Base-by-base conservation (phyloP, 2,888 invertebrate species). In the Pandemis corylana region DNA sequence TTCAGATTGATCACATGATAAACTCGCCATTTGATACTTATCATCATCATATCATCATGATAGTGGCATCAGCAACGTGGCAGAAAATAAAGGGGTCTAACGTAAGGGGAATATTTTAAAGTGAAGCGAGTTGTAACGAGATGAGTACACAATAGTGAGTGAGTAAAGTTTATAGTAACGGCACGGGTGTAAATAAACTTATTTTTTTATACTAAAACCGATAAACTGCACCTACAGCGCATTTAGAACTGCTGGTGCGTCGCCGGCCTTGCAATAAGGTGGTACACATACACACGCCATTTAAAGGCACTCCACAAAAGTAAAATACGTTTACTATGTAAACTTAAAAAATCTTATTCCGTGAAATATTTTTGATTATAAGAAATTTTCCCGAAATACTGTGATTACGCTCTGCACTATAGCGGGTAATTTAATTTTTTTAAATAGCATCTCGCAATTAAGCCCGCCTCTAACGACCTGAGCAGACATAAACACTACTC, bases 391-490 rank as follows among this genome's bases (percentile, higher is more conserved):
- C 70, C 42, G 42, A 63, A 64, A 53, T 49, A 13, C 20, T 13
- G 64, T 13, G 13, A 6, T 28, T 49, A 49, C 59, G 28, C 28
- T 28, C 1, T 10, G 10, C 28, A n/a, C 10, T 20, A 62, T 13
- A 53, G 51, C 49, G 6, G 28, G 44, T 15, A 36, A n/a, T 44
- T 46, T 56, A 10, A 44, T 53, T 13, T 53, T 13, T 42, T 71
- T 56, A 36, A 51, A 70, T 70, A 36, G 65, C 71, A n/a, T 56
- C 46, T 65, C 46, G 15, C 53, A 36, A 71, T 71, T 28, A 56
- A 71, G 36, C 12, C n/a, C 56, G 44, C 61, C 51, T 56, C 10
- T 71, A 64, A 64, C 63, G 71, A 64, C 53, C 64, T 49, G 28
- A 51, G 56, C 28, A 46, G 49, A 53, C 53, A 42, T 70, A 70